phyloP scores from a whole-genome alignment of 2,888 invertebrate species.

The Crossocerus cetratus region DNA sequence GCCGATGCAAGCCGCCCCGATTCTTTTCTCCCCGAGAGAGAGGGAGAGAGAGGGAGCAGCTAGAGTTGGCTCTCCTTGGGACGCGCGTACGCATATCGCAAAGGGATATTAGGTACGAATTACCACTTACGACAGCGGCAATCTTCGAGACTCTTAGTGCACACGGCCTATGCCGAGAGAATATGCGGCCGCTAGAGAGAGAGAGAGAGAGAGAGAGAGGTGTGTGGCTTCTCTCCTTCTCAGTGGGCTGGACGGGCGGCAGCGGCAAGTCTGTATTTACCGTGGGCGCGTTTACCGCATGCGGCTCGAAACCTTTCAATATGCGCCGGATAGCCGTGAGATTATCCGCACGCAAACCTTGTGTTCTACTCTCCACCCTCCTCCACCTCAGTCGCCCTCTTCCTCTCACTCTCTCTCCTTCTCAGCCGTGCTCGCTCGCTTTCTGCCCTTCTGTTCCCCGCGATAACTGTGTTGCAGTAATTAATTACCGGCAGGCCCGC shows the following conservation, averaged over 20 bases:
- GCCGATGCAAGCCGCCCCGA: neutral
- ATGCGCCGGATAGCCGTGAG: slow-evolving; percentile 33
- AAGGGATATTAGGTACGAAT: slow-evolving; percentile 47
- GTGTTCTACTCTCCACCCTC: too few species aligned
- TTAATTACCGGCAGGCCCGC: slow-evolving; percentile 45
- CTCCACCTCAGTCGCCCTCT: neutral
- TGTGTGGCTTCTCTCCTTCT: too few species aligned
- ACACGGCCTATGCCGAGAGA: too few species aligned
- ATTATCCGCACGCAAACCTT: slow-evolving; percentile 55
- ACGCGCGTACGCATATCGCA: too few species aligned
- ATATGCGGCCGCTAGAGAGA: too few species aligned
- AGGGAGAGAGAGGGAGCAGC: too few species aligned
- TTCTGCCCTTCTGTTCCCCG: slow-evolving; percentile 29
- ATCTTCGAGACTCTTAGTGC: slow-evolving; percentile 29
- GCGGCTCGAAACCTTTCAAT: slow-evolving; percentile 49
- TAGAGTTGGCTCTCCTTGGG: slow-evolving; percentile 10
- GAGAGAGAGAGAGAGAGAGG: too few species aligned
- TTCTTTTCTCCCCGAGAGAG: too few species aligned
- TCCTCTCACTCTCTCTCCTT: slow-evolving; percentile 3
- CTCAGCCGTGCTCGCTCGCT: slow-evolving; percentile 1
- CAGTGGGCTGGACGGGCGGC: slow-evolving; percentile 12
- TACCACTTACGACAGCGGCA: slow-evolving; percentile 51
- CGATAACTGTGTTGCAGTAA: slow-evolving; percentile 34
- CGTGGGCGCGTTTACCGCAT: slow-evolving; percentile 36
- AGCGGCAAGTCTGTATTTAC: slow-evolving; percentile 40